A percentile compares a stretch with the other conserved stretches of the same genome.
phyloP scores from a whole-genome alignment of 1,140 invertebrate genomes.

The Homarus americanus region DNA sequence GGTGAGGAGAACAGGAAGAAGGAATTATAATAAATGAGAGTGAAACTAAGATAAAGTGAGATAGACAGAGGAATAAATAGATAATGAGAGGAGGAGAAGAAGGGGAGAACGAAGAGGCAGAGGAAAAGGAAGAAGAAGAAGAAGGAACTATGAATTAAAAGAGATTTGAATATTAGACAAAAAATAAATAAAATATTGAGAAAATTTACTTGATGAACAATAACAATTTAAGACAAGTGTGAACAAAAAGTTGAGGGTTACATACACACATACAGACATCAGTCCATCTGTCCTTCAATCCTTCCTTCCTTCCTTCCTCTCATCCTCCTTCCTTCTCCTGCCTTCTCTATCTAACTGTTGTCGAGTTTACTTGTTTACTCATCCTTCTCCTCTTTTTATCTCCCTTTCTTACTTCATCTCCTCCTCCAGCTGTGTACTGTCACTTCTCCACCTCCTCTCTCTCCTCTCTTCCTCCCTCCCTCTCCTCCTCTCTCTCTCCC shows the following conservation, averaged over 20 bases:
- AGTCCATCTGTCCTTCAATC: not conserved
- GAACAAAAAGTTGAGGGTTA: too few species aligned
- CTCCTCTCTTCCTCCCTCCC: not conserved
- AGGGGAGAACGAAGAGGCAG: not conserved
- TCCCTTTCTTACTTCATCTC: not conserved
- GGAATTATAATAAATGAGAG: too few species aligned
- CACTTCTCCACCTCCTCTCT: not conserved
- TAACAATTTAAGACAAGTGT: too few species aligned
- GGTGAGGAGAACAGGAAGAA: too few species aligned
- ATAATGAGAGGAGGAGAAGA: too few species aligned
- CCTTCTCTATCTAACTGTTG: not conserved
- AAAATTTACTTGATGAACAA: too few species aligned
- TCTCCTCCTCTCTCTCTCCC: not conserved
- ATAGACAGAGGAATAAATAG: too few species aligned
- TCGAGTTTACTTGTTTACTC: not conserved
- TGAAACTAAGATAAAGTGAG: too few species aligned
- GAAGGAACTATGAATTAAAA: too few species aligned
- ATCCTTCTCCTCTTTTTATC: not conserved
- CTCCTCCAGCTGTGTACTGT: not conserved
- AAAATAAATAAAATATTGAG: too few species aligned
- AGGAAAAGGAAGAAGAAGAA: not conserved
- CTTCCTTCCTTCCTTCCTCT: slow-evolving; percentile 4
- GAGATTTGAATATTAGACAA: too few species aligned
- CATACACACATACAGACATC: too few species aligned
- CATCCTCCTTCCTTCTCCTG: not conserved